These are phyloP conservation scores for Actinostola sp. DNA, from an alignment of 92 coral and sea anemone genomes.

Conservation along the genomic window DNA sequence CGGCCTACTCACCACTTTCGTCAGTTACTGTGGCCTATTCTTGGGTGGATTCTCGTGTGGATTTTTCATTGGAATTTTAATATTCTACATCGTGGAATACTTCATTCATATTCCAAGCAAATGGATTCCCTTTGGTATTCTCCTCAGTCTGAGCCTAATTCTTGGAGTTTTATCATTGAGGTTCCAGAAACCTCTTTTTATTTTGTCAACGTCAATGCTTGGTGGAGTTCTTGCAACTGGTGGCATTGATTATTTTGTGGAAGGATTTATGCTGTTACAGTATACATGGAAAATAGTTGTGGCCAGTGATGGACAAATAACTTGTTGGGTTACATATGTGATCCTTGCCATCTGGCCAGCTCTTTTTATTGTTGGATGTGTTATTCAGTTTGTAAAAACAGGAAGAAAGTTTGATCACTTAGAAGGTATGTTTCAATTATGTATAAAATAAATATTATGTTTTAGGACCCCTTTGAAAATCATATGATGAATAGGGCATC, in stretches of 20 bases:
- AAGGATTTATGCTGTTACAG: constrained; percentile 72
- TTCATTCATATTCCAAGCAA: constrained; percentile 63
- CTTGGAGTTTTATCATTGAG: constrained; percentile 71
- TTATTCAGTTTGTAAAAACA: constrained; percentile 80
- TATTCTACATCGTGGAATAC: constrained; percentile 63
- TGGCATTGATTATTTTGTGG: constrained; percentile 84
- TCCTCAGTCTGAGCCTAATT: constrained; percentile 76
- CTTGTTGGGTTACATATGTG: constrained; percentile 87
- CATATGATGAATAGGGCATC: too few species aligned
- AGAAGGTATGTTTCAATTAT: constrained; percentile 53
- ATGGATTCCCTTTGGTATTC: constrained; percentile 93
- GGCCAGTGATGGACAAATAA: constrained; percentile 57
- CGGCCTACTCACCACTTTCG: constrained; percentile 87
- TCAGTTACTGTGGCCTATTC: constrained; percentile 88
- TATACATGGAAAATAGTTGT: constrained; percentile 84
- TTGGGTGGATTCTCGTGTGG: constrained; percentile 91
- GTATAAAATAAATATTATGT: too few species aligned
- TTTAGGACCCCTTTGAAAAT: too few species aligned
- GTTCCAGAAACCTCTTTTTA: constrained; percentile 85
- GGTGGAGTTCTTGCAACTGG: constrained; percentile 80
- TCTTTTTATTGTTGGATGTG: constrained; percentile 76
- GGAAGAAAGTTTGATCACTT: constrained; percentile 78
- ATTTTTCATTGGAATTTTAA: constrained; percentile 79
- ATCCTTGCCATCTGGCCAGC: constrained; percentile 81
- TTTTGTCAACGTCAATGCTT: constrained; percentile 78